Evolutionary conservation across 2,797 vertebrate genomes (phyloP).

Genomic region (Sebastolobus alascanus): DNA sequence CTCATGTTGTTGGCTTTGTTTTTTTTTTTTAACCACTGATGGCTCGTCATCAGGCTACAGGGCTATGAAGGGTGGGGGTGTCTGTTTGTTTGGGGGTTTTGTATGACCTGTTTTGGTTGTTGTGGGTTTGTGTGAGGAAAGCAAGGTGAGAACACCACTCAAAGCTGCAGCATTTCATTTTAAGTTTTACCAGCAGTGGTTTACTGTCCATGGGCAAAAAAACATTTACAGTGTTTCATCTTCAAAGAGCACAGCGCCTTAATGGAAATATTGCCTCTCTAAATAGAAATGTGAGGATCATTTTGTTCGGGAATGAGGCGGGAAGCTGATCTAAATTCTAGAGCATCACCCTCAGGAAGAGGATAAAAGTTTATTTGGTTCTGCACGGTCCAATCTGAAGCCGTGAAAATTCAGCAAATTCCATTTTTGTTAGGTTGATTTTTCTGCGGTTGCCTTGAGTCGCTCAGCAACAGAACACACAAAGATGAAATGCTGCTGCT

Average conservation of each 20-base stretch:
- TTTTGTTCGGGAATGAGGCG: slow-evolving; percentile 40
- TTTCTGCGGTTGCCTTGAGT: slow-evolving; percentile 27
- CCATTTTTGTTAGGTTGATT: slow-evolving; percentile 16
- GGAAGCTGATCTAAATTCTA: slow-evolving; percentile 41
- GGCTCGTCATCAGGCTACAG: slow-evolving; percentile 74
- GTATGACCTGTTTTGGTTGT: slow-evolving; percentile 75
- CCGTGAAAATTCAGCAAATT: slow-evolving; percentile 28
- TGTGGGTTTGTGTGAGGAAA: slow-evolving; percentile 78
- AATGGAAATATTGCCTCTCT: slow-evolving; percentile 37
- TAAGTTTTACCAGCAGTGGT: slow-evolving; percentile 10
- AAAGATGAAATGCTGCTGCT: slow-evolving; percentile 80
- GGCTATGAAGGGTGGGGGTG: slow-evolving; percentile 70
- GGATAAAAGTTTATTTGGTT: slow-evolving; percentile 48
- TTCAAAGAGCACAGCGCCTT: slow-evolving; percentile 48
- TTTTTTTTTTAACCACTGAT: slow-evolving; percentile 76
- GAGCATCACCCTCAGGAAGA: slow-evolving; percentile 35
- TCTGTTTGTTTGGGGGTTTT: slow-evolving; percentile 60
- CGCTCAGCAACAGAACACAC: slow-evolving; percentile 3
- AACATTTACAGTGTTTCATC: slow-evolving; percentile 40
- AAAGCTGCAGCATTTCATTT: slow-evolving; percentile 79
- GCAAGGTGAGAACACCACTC: slow-evolving; percentile 58
- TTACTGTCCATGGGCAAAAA: slow-evolving; percentile 39
- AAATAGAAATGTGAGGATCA: slow-evolving; percentile 51
- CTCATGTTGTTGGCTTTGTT: slow-evolving; percentile 82
- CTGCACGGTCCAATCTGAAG: slow-evolving; percentile 3